Base-by-base conservation (phyloP, 2,888 invertebrate genomes). In the Apamea crenata region DNA sequence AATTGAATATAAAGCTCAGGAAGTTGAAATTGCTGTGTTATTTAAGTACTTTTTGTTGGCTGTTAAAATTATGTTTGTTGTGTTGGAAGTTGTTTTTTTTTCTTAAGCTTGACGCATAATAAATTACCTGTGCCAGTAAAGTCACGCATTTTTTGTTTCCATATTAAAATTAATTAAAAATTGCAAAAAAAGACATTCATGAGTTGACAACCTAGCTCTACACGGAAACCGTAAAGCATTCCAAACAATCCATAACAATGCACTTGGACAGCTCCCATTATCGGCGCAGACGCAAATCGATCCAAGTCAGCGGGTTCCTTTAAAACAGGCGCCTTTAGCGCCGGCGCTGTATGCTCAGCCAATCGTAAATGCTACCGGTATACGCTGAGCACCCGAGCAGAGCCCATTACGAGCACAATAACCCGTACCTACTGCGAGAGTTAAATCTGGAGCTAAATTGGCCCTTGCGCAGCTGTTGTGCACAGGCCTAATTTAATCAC, bases 1-100 rank as follows among this genome's bases (percentile, higher is more conserved):
- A 80, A 79, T 70, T 81, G 65, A 77, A 71, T 66, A 79, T 70
- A 72, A 77, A 65, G 29, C 78, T 82, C 79, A 80, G 78, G 80
- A 78, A 81, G 76, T 75, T 36, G 7, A 72, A 72, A 78, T 61
- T 40, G 59, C 32, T 44, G 61, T 65, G 25, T 44, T 70, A 74
- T 66, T 80, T 40, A 63, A 12, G 12, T 25, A 25, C 72, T 81
- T 87, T 79, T 81, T 81, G 56, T 63, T 67, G 61, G 7, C 21
- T 29, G 25, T 77, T 77, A 14, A 61, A 75, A 74, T 68, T 70
- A 78, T 70, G 32, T 10, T 44, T 59, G 47, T 56, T 61, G n/a
- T 44, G 3, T 53, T 44, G 18, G 18, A 72, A 70, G 29, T 74
- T 2, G 18, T 72, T 80, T 70, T 73, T 53, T 72, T 56, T 32